These are phyloP conservation scores for Heliconius erato DNA, from an alignment of 2,888 invertebrate species.

Conservation along the genomic window DNA sequence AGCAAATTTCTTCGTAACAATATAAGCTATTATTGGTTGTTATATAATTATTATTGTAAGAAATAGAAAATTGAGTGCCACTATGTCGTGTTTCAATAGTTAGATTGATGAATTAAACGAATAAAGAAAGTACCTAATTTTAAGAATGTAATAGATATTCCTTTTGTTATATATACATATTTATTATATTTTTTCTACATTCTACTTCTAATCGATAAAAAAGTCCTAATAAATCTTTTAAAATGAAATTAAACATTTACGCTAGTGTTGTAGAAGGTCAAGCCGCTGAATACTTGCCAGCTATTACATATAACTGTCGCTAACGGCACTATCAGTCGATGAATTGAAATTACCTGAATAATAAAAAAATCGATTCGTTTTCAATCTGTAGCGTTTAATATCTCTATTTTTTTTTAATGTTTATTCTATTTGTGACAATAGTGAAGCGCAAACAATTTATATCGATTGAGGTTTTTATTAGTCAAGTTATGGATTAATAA, in stretches of 20 bases:
- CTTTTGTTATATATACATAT: no score
- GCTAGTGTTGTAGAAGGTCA: background rate
- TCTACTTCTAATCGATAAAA: no score
- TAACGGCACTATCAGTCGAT: conserved; percentile 35
- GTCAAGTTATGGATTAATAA: background rate
- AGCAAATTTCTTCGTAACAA: conserved; percentile 20
- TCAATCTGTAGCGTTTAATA: background rate
- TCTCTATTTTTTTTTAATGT: background rate
- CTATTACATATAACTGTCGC: conserved; percentile 21
- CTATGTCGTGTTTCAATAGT: background rate
- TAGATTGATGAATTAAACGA: background rate
- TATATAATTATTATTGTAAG: conserved; percentile 16
- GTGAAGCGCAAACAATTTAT: background rate
- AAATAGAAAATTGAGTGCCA: background rate
- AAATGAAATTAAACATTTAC: background rate
- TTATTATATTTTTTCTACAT: no score
- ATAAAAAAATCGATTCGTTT: background rate
- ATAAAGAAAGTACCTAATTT: background rate
- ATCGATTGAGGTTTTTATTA: background rate
- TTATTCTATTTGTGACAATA: background rate
- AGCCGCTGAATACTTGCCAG: conserved; percentile 12
- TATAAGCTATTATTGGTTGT: background rate
- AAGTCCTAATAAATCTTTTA: background rate
- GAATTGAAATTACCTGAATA: conserved; percentile 27
- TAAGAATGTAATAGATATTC: no score